Conservation (phyloP, 2,888 invertebrate genomes). For the Fissipunctia ypsillon region DNA sequence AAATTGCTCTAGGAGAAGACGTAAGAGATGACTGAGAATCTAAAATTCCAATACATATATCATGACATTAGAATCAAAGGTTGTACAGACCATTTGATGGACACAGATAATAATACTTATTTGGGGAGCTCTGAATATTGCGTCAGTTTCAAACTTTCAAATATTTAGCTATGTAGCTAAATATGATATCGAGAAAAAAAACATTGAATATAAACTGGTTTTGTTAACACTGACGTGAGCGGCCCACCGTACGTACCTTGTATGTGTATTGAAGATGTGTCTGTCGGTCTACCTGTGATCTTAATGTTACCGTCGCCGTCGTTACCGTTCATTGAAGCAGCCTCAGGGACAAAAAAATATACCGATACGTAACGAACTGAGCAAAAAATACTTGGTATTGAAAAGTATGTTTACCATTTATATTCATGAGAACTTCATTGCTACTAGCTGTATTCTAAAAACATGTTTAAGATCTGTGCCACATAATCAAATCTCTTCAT, state of each 20-base stretch:
- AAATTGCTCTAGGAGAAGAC: neutral
- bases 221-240: neutral
- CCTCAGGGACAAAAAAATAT: constrained; percentile 4
- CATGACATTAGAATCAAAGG: neutral
- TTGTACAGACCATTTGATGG: neutral
- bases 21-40: neutral
- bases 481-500: neutral
- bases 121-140: neutral
- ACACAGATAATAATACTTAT: neutral
- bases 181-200: neutral
- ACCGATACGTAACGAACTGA: neutral
- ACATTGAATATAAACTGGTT: neutral
- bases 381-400: constrained; percentile 2
- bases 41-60: neutral
- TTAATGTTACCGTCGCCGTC: neutral
- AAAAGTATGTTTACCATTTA: neutral
- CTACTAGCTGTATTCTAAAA: neutral
- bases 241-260: neutral
- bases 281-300: neutral
- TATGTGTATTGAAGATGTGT: neutral
- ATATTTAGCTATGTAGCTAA: neutral
- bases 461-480: neutral
- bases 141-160: neutral
- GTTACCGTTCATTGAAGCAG: neutral
- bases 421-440: neutral